Evolutionary conservation across 2,888 invertebrate species (phyloP).

Genomic region (Endotricha flammealis): DNA sequence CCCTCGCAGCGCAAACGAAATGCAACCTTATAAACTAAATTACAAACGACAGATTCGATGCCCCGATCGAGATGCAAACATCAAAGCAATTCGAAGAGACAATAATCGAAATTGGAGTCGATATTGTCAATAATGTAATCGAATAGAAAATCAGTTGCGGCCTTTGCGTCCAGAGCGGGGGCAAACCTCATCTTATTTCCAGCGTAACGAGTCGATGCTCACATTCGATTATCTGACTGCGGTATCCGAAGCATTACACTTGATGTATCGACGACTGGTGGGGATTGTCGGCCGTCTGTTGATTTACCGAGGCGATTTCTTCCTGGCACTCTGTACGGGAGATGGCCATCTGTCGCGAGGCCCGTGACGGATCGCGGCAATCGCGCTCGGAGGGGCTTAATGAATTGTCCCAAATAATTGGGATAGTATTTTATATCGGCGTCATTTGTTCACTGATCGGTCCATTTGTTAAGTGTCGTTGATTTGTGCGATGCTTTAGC

Average conservation of each 20-base stretch:
- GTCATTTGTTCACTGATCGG: constrained; percentile 71
- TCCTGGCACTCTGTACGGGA: constrained; percentile 70
- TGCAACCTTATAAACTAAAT: constrained; percentile 41
- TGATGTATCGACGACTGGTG: constrained; percentile 75
- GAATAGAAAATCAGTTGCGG: constrained; percentile 35
- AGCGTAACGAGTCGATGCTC: constrained; percentile 77
- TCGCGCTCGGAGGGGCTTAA: constrained; percentile 66
- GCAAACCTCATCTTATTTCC: constrained; percentile 74
- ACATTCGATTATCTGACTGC: constrained; percentile 76
- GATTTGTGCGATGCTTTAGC: constrained; percentile 68
- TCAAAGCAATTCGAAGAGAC: constrained; percentile 14
- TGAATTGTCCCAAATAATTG: constrained; percentile 78
- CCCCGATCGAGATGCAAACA: constrained; percentile 2
- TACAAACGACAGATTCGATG: constrained; percentile 19
- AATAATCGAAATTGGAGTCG: constrained; percentile 25
- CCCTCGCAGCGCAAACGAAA: constrained; percentile 33
- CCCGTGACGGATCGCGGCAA: constrained; percentile 68
- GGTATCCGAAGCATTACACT: constrained; percentile 77
- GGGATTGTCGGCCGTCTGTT: constrained; percentile 71
- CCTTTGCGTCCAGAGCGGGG: constrained; percentile 36
- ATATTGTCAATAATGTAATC: constrained; percentile 38
- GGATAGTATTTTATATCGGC: constrained; percentile 74
- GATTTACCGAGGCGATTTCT: constrained; percentile 73
- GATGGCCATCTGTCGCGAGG: constrained; percentile 66
- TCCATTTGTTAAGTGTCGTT: constrained; percentile 65